phyloP scores from a whole-genome alignment of 2,797 vertebrate genomes.

The Anniella stebbinsi region DNA sequence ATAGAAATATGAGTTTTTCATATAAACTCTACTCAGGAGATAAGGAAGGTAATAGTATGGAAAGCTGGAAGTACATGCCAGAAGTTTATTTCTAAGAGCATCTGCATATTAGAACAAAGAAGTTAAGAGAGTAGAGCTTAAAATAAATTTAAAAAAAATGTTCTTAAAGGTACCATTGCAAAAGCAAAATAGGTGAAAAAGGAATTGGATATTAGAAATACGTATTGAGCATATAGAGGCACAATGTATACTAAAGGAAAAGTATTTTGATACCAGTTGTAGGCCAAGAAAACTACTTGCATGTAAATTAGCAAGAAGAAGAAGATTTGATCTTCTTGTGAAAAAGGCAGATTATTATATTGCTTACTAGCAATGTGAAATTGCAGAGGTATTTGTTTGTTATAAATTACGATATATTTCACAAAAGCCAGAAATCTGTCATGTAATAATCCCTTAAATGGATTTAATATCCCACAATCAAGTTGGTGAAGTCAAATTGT shows the following conservation, averaged over 20 bases:
- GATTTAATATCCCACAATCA: background rate
- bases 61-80: background rate
- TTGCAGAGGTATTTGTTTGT: background rate
- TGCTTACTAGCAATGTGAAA: background rate
- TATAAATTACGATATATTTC: background rate
- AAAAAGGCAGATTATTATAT: background rate
- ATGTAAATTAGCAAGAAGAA: background rate
- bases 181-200: background rate
- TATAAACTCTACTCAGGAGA: background rate
- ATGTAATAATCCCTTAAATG: conserved; percentile 3
- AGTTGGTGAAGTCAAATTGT: background rate
- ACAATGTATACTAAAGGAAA: background rate
- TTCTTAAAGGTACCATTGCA: background rate
- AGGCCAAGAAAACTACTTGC: background rate
- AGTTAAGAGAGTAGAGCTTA: background rate
- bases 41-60: background rate
- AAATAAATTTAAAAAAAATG: background rate
- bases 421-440: background rate
- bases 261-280: background rate
- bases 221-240: background rate
- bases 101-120: background rate
- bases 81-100: background rate
- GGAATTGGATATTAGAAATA: background rate
- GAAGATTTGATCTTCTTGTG: background rate
- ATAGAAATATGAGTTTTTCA: background rate